phyloP scores from a whole-genome alignment of 2,113 vertebrate species.

The Microcebus lehilahytsara region DNA sequence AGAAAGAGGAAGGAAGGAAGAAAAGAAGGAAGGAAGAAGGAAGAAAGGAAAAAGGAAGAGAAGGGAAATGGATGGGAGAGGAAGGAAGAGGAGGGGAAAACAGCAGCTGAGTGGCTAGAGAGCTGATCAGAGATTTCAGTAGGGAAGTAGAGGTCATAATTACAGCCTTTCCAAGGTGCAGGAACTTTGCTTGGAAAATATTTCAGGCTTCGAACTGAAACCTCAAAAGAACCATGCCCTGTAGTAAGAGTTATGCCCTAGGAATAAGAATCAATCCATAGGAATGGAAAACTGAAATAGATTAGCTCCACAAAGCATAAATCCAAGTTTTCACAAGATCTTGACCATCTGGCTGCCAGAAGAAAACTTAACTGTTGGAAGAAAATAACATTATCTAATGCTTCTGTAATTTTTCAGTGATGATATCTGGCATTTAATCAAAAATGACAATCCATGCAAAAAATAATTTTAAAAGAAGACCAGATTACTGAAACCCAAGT shows the following conservation, averaged over 20 bases:
- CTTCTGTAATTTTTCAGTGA: background rate
- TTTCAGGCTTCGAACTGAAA: background rate
- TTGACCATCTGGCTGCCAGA: background rate
- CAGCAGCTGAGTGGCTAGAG: background rate
- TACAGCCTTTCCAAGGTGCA: background rate
- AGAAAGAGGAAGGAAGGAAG: no score
- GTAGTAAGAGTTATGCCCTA: background rate
- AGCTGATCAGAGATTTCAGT: background rate
- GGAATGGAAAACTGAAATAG: background rate
- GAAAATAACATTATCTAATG: background rate
- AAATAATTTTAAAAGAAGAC: background rate
- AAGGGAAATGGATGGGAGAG: accelerated
- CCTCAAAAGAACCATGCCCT: background rate
- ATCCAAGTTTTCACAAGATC: background rate
- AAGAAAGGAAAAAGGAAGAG: background rate
- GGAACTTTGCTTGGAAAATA: background rate
- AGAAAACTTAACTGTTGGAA: background rate
- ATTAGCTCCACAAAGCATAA: background rate
- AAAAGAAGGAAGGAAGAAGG: accelerated
- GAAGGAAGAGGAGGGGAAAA: no score
- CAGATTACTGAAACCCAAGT: background rate
- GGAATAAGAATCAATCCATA: background rate
- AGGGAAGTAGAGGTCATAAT: background rate
- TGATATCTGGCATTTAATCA: background rate
- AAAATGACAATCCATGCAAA: background rate